phyloP scores from a whole-genome alignment of 2,888 invertebrate genomes.

The Myopa testacea region DNA sequence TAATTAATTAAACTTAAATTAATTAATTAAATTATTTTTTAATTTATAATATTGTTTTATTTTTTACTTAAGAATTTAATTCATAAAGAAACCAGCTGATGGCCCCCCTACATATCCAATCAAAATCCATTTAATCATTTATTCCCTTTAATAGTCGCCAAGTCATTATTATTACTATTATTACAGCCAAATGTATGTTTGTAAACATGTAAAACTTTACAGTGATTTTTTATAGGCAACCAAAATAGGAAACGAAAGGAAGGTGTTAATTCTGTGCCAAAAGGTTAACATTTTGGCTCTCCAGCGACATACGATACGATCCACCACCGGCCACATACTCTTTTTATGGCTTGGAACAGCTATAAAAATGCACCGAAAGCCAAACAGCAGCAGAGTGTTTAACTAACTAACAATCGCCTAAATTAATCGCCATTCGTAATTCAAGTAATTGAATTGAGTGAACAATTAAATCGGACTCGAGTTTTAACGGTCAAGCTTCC shows the following conservation, averaged over 20 bases:
- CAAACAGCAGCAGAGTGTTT: background rate
- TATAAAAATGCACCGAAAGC: slow-evolving; percentile 5
- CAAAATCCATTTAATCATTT: no score
- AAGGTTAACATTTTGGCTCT: background rate
- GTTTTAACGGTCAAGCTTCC: slow-evolving; percentile 5
- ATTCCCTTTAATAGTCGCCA: no score
- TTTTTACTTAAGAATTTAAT: no score
- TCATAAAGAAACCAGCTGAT: no score
- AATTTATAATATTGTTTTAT: no score
- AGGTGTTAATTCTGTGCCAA: background rate
- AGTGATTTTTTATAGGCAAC: background rate
- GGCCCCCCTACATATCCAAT: no score
- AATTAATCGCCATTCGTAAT: background rate
- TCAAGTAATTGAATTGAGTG: background rate
- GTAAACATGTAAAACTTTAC: no score
- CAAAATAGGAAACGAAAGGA: background rate
- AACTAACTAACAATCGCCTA: background rate
- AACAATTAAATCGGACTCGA: background rate
- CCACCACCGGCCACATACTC: background rate
- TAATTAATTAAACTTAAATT: no score
- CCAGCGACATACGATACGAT: background rate
- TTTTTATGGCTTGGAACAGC: background rate
- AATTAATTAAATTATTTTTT: no score
- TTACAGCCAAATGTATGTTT: no score
- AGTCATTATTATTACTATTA: no score